A percentile compares a stretch with the other conserved stretches of the same genome.
Conservation (phyloP, 1,140 invertebrate genomes). For the Condylostylus longicornis region DNA sequence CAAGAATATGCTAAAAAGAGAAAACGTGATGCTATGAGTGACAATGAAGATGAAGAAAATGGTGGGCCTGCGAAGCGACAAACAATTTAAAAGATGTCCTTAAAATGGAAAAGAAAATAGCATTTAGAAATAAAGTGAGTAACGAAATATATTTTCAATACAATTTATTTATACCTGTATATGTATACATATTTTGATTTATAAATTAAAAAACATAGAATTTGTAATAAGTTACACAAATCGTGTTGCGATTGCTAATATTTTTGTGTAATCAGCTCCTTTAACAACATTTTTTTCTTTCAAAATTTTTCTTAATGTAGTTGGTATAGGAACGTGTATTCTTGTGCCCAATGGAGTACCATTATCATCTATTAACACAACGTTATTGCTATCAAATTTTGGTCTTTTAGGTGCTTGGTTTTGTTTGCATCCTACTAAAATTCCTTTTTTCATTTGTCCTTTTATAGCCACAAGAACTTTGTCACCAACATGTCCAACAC, state of each 20-base stretch:
- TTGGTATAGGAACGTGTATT: constrained; percentile 88
- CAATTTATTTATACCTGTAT: no score
- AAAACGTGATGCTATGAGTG: constrained; percentile 17
- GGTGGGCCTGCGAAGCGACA: no score
- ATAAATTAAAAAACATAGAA: no score
- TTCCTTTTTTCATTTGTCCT: constrained; percentile 91
- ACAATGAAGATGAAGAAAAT: constrained; percentile 18
- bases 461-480: constrained; percentile 89
- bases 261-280: constrained; percentile 86
- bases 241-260: constrained; percentile 80
- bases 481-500: constrained; percentile 51
- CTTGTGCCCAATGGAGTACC: constrained; percentile 85
- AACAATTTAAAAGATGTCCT: no score
- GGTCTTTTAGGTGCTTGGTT: constrained; percentile 70
- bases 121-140: no score
- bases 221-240: no score
- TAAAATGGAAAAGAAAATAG: no score
- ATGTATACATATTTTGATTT: no score
- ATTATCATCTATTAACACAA: constrained; percentile 90
- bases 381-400: constrained; percentile 90
- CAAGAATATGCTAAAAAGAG: constrained; percentile 28
- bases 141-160: no score
- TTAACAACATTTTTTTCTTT: constrained; percentile 69
- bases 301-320: constrained; percentile 70
- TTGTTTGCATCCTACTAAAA: constrained; percentile 84